A percentile compares a stretch with the other conserved stretches of the same genome.
Evolutionary conservation across 2,113 vertebrate species (phyloP).

Genomic region (Bubalus kerabau): DNA sequence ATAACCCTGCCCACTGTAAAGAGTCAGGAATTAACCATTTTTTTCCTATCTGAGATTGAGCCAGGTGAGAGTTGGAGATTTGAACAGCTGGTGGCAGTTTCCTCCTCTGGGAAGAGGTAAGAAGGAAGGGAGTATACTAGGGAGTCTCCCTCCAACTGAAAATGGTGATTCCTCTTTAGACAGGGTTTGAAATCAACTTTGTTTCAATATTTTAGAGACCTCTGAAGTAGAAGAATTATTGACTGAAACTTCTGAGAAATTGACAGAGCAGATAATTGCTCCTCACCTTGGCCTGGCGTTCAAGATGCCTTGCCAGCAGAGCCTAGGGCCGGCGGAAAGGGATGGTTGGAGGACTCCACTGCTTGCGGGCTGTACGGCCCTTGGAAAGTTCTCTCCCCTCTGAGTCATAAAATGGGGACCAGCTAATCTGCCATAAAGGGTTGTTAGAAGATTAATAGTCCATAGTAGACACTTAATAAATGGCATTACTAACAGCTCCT

Average conservation of each 20-base stretch:
- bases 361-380: not conserved
- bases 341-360: not conserved
- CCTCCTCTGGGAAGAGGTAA: not conserved
- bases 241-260: not conserved
- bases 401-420: not conserved
- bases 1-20: not conserved
- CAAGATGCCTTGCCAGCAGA: not conserved
- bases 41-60: not conserved
- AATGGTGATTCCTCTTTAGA: not conserved
- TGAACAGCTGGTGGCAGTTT: not conserved
- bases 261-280: not conserved
- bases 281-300: not conserved
- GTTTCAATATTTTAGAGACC: not conserved
- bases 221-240: not conserved
- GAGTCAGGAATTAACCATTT: not conserved
- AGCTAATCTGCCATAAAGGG: not conserved
- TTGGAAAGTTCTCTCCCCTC: not conserved
- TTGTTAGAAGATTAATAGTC: not conserved
- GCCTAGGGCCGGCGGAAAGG: not conserved
- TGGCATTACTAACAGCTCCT: not conserved
- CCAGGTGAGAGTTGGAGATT: not conserved
- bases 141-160: not conserved
- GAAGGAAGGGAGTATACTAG: not conserved
- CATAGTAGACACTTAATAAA: not conserved
- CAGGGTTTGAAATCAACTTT: not conserved